phyloP scores from a whole-genome alignment of 1,140 invertebrate species.

The Zaprionus lachaisei region DNA sequence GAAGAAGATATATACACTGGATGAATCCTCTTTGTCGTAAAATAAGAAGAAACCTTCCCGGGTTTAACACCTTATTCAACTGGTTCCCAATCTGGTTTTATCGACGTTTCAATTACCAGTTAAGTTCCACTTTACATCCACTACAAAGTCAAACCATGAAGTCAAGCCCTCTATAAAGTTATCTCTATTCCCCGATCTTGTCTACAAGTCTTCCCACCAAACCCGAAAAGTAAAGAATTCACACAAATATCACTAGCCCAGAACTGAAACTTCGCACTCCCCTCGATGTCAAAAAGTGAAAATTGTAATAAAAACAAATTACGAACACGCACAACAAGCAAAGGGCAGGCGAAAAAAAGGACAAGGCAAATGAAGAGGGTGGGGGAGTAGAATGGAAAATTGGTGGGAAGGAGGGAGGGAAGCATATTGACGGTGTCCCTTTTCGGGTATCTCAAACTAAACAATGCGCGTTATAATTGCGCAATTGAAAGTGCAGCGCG shows the following conservation, averaged over 20 bases:
- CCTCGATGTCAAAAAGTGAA: slow-evolving; percentile 54
- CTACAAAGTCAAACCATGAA: not conserved
- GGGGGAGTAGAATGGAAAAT: not conserved
- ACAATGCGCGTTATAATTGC: slow-evolving; percentile 81
- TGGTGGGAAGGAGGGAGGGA: slow-evolving; percentile 32
- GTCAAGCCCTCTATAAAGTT: not conserved
- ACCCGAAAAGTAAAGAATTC: slow-evolving; percentile 36
- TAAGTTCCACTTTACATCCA: not conserved
- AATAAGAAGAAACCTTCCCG: too few species aligned
- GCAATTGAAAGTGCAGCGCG: slow-evolving; percentile 62
- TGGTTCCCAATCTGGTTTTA: not conserved
- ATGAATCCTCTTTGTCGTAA: too few species aligned
- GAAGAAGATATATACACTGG: not conserved
- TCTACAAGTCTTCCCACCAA: slow-evolving; percentile 37
- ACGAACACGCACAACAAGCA: slow-evolving; percentile 51
- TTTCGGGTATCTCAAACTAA: slow-evolving; percentile 56
- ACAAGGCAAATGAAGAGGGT: not conserved
- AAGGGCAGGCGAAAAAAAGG: slow-evolving; percentile 11
- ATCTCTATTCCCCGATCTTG: not conserved
- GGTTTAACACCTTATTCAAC: not conserved
- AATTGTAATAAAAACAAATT: slow-evolving; percentile 82
- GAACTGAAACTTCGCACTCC: slow-evolving; percentile 19
- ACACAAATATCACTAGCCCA: slow-evolving; percentile 58
- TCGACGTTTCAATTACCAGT: not conserved
- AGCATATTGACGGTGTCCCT: slow-evolving; percentile 66